Evolutionary conservation across 2,888 invertebrate species (phyloP), one percentile per base, ranked within the genome.

Genomic region (Leptinotarsa peninsularis): DNA sequence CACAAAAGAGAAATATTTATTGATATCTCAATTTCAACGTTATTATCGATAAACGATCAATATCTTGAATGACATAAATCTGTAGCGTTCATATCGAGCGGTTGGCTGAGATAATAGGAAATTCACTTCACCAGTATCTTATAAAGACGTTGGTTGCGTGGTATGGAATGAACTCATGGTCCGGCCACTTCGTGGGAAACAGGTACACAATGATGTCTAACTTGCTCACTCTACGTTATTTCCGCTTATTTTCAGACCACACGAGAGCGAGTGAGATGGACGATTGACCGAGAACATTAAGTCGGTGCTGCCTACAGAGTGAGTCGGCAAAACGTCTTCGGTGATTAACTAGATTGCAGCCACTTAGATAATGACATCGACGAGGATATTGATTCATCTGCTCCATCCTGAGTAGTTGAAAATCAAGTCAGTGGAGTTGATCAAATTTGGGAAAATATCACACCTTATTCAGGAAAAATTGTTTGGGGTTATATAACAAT

Each of bases 111-210:
- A 58, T 70, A 70, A 68, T 69, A 75, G 66, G 68, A 71, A 71
- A 75, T 75, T 67, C 71, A 67, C 75, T 43, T 63, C 72, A 72
- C 70, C 69, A 67, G 72, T 56, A 67, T 33, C 49, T 73, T 76
- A 76, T 76, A 72, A 76, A 76, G 76, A 76, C 72, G 72, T 76
- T 68, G 74, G 66, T 69, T 70, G 70, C 69, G 66, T 66, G 63
- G 66, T 75, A 71, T 69, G 71, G 75, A 73, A 76, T 72, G 75
- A 73, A 74, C 72, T 66, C 74, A 72, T 75, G 72, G 74, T 56
- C 73, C 76, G 73, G 74, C 69, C 73, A 33, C 74, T 81, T 80
- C 83, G 82, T 83, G 83, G 82, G 83, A 83, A 76, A 82, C 83
- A 81, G 79, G 79, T 81, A 81, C 81, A 80, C 80, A 81, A 82